Evolutionary conservation across 2,797 vertebrate species (phyloP), one percentile per base, ranked within the genome.

Genomic region (Enteromius unitaeniatus): DNA sequence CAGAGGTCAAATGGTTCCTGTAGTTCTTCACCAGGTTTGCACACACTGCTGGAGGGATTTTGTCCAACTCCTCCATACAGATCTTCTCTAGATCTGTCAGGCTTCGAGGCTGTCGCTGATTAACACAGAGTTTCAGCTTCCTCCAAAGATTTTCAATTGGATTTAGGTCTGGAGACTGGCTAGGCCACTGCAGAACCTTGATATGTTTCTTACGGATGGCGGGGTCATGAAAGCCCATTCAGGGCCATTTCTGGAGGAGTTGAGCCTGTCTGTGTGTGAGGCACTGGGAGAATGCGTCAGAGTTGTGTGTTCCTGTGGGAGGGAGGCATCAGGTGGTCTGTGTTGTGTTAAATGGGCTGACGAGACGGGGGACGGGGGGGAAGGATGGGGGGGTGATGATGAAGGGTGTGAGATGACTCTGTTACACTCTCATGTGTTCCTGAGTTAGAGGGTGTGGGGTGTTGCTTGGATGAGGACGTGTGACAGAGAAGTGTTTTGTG

Each of bases 281-380:
- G 14, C 3, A 5, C 34, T 23, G 65, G 60, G 73, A 81, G n/a
- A 70, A 42, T 77, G 81, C 62, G 62, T 77, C 81, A 83, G 64
- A 42, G 42, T 51, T 81, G 70, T 81, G 79, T 70, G 49, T 81
- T 53, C 31, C 21, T 49, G 74, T 75, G 75, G 81, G 73, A 53
- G 70, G n/a, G 83, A 80, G 73, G 78, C 53, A 79, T 84, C 77
- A 84, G 51, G 31, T 67, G 45, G 77, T 42, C 62, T 51, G 68
- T 79, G 55, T 74, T 26, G 77, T 73, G 53, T 69, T 72, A 78
- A 45, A 78, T 64, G 55, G 26, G 31, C 53, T 83, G 68, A 68
- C 79, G 34, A 26, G 77, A 69, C 60, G 40, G 51, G 42, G 42
- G 10, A 45, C 9, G 42, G 42, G 10, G 10, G 8, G 40, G 40